Conservation (phyloP, 2,888 invertebrate species). For the Clistopyga incitator region DNA sequence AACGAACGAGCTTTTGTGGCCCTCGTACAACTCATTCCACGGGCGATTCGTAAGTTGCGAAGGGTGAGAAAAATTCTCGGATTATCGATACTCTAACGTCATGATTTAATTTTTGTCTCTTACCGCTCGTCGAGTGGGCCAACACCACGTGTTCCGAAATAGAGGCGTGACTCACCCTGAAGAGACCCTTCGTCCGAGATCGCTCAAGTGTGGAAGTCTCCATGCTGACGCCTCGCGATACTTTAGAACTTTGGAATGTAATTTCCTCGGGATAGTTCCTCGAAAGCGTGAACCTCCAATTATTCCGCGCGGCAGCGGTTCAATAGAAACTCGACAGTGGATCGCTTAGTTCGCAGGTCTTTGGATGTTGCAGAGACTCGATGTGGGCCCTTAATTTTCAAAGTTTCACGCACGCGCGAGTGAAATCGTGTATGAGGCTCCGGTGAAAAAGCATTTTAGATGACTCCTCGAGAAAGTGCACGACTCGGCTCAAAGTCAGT, state of each 20-base stretch:
- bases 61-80: slow-evolving; percentile 36
- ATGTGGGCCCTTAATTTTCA: not conserved
- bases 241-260: slow-evolving; percentile 40
- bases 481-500: not conserved
- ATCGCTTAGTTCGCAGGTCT: slow-evolving; percentile 18
- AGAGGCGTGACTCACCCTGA: slow-evolving; percentile 6
- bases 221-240: slow-evolving; percentile 3
- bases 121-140: not conserved
- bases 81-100: slow-evolving; percentile 42
- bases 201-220: slow-evolving; percentile 13
- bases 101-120: slow-evolving; percentile 24
- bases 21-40: slow-evolving; percentile 1
- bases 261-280: slow-evolving; percentile 13
- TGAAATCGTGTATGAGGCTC: not conserved
- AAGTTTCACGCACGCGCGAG: slow-evolving; percentile 4
- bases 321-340: slow-evolving; percentile 16
- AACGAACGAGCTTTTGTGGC: slow-evolving; percentile 21
- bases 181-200: slow-evolving; percentile 3
- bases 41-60: not conserved
- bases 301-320: slow-evolving; percentile 27
- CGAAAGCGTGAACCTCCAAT: slow-evolving; percentile 32
- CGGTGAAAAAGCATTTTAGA: not conserved
- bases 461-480: not conserved
- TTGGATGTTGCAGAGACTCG: not conserved
- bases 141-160: not conserved